Evolutionary conservation across 2,888 invertebrate species (phyloP), one percentile per base, ranked within the genome.

Genomic region (Heliothis peltigera): DNA sequence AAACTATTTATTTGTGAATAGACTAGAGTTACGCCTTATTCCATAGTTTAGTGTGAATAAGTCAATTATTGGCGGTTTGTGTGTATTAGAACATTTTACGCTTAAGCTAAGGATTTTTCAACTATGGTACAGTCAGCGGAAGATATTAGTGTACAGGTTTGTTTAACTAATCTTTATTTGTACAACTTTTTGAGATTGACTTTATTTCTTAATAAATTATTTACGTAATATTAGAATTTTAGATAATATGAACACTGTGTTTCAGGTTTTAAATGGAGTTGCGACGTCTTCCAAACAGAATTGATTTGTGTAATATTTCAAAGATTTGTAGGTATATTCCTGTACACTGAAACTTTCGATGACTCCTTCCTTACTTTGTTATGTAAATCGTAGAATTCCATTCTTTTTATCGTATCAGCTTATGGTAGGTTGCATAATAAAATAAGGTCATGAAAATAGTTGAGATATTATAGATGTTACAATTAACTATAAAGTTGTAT

Each of bases 1-100:
- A 59, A 62, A 51, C 58, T 73, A 82, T 76, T 82, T 80, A 82
- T 82, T 82, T 82, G 81, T 81, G 79, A 75, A 79, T 82, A 82
- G 72, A n/a, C n/a, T 73, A 67, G 64, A 52, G 0, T 58, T 71
- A 78, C 51, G 77, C 71, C 70, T 83, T 82, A 77, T 67, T 82
- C 69, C 65, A 68, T 76, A 71, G 63, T 48, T 47, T 43, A 60
- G 64, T 77, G 62, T 77, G 28, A 66, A 55, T 73, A 65, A 63
- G 71, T 80, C 79, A 77, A 65, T 79, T 79, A 75, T 70, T 67
- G 74, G 48, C 73, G 54, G 53, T 58, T 55, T 54, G 32, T 64
- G 22, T 60, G 62, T 49, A 47, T 47, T 61, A 53, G 1, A 70
- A 32, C 48, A 28, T 39, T 19, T 43, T 18, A 43, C 10, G n/a